These are phyloP conservation scores for Etheostoma cragini DNA, from an alignment of 2,113 vertebrate species.

Conservation along the genomic window DNA sequence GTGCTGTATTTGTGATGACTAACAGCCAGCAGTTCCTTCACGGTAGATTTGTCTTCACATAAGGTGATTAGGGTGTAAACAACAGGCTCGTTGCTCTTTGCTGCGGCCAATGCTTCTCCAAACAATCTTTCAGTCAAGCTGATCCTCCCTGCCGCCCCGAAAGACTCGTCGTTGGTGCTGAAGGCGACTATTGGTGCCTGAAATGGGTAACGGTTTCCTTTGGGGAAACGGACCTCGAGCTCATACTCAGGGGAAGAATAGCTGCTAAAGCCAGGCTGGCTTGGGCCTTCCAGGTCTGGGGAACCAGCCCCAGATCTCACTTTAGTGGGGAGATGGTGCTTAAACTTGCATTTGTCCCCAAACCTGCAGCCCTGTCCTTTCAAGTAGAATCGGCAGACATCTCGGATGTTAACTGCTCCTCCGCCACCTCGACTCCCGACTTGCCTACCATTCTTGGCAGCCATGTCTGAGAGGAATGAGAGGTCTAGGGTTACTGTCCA, in stretches of 20 bases:
- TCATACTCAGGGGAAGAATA: conserved; percentile 87
- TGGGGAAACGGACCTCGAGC: conserved; percentile 93
- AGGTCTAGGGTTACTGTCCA: conserved; percentile 92
- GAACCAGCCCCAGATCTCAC: conserved; percentile 55
- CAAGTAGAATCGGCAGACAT: conserved; percentile 90
- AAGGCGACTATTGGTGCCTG: conserved; percentile 94
- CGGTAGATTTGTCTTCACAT: conserved; percentile 89
- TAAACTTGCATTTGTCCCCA: conserved; percentile 91
- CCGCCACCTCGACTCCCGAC: conserved; percentile 59
- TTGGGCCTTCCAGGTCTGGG: conserved; percentile 62
- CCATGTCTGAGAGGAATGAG: conserved; percentile 41
- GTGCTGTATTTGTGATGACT: conserved; percentile 91
- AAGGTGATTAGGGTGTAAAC: conserved; percentile 91
- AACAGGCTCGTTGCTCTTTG: conserved; percentile 88
- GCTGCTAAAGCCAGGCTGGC: conserved; percentile 83
- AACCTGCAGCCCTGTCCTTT: conserved; percentile 90
- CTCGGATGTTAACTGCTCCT: conserved; percentile 49
- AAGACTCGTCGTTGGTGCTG: conserved; percentile 89
- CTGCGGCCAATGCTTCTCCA: conserved; percentile 87
- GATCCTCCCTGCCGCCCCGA: conserved; percentile 89
- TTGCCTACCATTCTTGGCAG: conserved; percentile 24
- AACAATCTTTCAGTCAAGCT: conserved; percentile 91
- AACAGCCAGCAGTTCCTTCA: conserved; percentile 85
- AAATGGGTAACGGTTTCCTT: conserved; percentile 91
- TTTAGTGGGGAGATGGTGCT: conserved; percentile 85